Conservation (phyloP, 2,797 vertebrate genomes). For the Pteronotus mesoamericanus region DNA sequence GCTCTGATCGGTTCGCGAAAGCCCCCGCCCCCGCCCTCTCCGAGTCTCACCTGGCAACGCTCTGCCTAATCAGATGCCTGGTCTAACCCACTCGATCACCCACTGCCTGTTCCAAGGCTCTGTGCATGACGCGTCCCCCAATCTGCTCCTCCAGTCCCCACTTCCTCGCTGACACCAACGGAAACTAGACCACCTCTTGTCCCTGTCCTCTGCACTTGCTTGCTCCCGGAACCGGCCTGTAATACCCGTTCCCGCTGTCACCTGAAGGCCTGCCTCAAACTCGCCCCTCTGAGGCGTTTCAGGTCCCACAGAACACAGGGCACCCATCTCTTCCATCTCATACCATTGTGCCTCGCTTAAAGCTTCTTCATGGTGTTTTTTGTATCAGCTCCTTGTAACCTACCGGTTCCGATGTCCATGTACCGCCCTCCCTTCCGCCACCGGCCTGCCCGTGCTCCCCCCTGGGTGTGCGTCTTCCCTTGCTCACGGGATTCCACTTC, state of each 20-base stretch:
- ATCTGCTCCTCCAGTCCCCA: neutral
- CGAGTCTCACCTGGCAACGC: neutral
- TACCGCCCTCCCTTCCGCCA: neutral
- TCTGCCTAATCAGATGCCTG: neutral
- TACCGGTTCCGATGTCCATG: neutral
- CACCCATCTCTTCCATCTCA: neutral
- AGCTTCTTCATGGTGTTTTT: neutral
- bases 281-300: neutral
- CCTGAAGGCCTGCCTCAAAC: neutral
- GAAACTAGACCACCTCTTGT: neutral
- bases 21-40: neutral
- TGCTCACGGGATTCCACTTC: accelerated
- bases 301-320: neutral
- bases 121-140: neutral
- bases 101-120: neutral
- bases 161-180: accelerated
- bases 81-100: neutral
- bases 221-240: neutral
- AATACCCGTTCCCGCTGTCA: neutral
- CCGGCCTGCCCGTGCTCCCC: accelerated
- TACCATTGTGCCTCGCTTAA: neutral
- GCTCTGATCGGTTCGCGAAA: neutral
- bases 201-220: neutral
- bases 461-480: neutral
- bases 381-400: neutral